Percentiles rank a stretch among this genome's conserved stretches.
Evolutionary conservation across 2,888 invertebrate species (phyloP).

Genomic region (Pollenia griseotomentosa): DNA sequence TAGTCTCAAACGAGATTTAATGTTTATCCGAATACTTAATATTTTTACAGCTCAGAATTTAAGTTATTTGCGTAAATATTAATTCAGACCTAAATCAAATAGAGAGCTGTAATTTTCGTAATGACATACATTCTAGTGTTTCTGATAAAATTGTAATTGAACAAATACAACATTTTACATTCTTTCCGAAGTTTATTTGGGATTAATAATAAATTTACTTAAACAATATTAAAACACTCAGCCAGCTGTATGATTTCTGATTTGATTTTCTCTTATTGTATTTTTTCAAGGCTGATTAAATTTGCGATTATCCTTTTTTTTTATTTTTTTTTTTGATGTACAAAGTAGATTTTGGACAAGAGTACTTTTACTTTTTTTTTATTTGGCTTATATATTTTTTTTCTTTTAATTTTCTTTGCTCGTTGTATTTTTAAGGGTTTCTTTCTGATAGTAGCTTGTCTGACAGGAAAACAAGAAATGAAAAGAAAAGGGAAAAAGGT

Average conservation of each 20-base stretch:
- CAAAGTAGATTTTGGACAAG: too few relatives aligned
- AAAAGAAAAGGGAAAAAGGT: too few relatives aligned
- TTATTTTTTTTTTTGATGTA: too few relatives aligned
- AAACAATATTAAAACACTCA: neutral
- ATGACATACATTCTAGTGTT: neutral
- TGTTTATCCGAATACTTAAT: too few relatives aligned
- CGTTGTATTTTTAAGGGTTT: neutral
- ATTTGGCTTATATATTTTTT: neutral
- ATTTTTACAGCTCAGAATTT: too few relatives aligned
- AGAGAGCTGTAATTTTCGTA: neutral
- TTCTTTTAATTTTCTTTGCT: neutral
- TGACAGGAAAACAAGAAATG: neutral
- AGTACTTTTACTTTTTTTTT: too few relatives aligned
- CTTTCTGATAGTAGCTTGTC: neutral
- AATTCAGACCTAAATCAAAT: too few relatives aligned
- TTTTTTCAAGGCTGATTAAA: conserved; percentile 2
- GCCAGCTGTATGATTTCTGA: neutral
- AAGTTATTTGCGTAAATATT: too few relatives aligned
- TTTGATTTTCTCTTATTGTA: neutral
- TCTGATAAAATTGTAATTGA: neutral
- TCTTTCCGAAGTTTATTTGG: neutral
- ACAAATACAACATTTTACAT: neutral
- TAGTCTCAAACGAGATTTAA: too few relatives aligned
- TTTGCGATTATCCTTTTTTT: conserved; percentile 14
- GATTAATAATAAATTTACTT: neutral